Percentiles rank a stretch among this genome's conserved stretches.
Conservation (phyloP, 2,888 invertebrate genomes). For the Nycteola revayana region DNA sequence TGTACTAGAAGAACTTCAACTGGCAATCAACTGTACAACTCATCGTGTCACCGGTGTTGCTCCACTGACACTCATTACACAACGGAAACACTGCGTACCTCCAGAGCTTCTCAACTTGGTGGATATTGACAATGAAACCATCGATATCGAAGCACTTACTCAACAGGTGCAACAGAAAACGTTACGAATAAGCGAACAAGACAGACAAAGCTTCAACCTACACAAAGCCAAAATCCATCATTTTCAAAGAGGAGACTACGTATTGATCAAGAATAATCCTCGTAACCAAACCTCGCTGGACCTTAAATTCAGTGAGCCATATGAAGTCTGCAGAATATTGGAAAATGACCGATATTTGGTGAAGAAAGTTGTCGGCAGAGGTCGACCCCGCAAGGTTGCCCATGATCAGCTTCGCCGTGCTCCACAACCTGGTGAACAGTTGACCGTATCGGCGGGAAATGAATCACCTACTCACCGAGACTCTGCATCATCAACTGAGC, state of each 20-base stretch:
- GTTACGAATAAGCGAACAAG: neutral
- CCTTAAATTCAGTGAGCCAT: conserved; percentile 9
- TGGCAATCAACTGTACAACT: conserved; percentile 8
- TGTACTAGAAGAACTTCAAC: conserved; percentile 8
- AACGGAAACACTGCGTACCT: conserved; percentile 7
- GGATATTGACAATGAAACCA: conserved; percentile 2
- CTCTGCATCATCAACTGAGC: neutral
- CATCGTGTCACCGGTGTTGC: conserved; percentile 2
- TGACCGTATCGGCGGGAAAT: conserved; percentile 16
- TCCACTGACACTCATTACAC: conserved; percentile 5
- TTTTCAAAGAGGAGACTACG: conserved; percentile 9
- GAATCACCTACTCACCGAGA: conserved; percentile 1
- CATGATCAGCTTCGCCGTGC: conserved; percentile 15
- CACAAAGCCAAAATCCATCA: conserved; percentile 4
- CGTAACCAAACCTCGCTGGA: conserved; percentile 12
- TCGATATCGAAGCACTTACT: conserved; percentile 2
- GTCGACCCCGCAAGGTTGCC: conserved; percentile 10
- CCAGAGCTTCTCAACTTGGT: conserved; percentile 7
- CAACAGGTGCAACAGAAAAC: conserved; percentile 2
- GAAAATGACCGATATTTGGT: conserved; percentile 12
- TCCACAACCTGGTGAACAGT: conserved; percentile 17
- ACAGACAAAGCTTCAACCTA: conserved; percentile 3
- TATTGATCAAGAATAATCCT: conserved; percentile 9
- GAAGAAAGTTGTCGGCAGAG: conserved; percentile 2
- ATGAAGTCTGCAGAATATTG: conserved; percentile 4